Conservation (phyloP, 2,888 invertebrate genomes). For the Drosophila pegasa region DNA sequence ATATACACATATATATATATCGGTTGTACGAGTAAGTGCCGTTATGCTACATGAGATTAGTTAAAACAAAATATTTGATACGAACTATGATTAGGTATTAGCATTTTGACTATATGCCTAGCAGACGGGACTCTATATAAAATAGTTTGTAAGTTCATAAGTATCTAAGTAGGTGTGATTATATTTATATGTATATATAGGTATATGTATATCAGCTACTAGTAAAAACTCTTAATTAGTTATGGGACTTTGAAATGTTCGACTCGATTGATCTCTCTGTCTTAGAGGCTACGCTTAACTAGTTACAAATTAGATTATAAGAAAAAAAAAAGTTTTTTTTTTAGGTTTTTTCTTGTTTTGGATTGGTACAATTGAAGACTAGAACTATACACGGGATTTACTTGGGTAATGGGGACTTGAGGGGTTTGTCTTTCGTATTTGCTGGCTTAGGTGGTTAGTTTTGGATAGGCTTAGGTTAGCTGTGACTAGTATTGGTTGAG, state of each 20-base stretch:
- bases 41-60: constrained; percentile 44
- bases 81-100: constrained; percentile 50
- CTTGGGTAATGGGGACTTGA: constrained; percentile 3
- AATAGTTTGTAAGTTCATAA: constrained; percentile 11
- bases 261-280: constrained; percentile 11
- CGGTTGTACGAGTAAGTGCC: constrained; percentile 52
- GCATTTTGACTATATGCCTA: constrained; percentile 41
- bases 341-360: constrained; percentile 11
- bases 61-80: constrained; percentile 40
- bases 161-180: constrained; percentile 23
- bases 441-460: constrained; percentile 64
- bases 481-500: constrained; percentile 77
- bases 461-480: constrained; percentile 37
- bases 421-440: constrained; percentile 17
- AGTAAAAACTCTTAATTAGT: constrained; percentile 58
- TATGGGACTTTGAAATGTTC: constrained; percentile 5
- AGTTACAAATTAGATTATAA: constrained; percentile 45
- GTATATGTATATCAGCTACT: constrained; percentile 41
- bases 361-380: constrained; percentile 69
- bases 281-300: constrained; percentile 68
- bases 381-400: constrained; percentile 59
- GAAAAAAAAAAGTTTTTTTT: constrained; percentile 43
- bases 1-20: constrained; percentile 16
- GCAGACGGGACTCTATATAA: constrained; percentile 21
- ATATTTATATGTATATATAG: constrained; percentile 3